Conservation (phyloP, 2,113 vertebrate species). For the Pterocles gutturalis region DNA sequence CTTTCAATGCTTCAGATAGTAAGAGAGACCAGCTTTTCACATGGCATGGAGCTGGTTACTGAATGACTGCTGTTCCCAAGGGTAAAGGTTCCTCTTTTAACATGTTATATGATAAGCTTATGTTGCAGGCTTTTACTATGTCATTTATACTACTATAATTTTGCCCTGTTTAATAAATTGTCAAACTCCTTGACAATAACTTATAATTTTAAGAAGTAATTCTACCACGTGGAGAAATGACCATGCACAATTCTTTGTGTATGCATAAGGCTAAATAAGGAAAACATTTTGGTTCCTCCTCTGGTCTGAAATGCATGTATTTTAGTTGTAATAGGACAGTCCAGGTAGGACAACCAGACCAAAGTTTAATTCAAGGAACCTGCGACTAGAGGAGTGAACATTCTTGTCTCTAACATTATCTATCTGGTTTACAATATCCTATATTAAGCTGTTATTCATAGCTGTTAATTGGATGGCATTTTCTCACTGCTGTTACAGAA, state of each 20-base stretch:
- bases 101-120: neutral
- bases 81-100: neutral
- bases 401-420: neutral
- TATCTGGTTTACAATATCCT: neutral
- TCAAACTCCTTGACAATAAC: neutral
- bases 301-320: neutral
- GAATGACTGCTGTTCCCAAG: neutral
- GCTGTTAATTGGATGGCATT: neutral
- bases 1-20: neutral
- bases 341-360: neutral
- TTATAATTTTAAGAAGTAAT: neutral
- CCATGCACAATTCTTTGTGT: neutral
- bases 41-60: neutral
- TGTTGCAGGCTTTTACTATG: neutral
- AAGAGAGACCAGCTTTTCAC: neutral
- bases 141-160: neutral
- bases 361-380: neutral
- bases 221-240: neutral
- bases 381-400: neutral
- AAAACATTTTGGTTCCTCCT: neutral
- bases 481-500: neutral
- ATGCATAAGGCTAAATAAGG: neutral
- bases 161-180: neutral
- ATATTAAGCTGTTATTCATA: neutral
- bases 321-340: neutral